These are phyloP conservation scores for Hypolimnas misippus DNA, from an alignment of 2,888 invertebrate species.

Conservation along the genomic window DNA sequence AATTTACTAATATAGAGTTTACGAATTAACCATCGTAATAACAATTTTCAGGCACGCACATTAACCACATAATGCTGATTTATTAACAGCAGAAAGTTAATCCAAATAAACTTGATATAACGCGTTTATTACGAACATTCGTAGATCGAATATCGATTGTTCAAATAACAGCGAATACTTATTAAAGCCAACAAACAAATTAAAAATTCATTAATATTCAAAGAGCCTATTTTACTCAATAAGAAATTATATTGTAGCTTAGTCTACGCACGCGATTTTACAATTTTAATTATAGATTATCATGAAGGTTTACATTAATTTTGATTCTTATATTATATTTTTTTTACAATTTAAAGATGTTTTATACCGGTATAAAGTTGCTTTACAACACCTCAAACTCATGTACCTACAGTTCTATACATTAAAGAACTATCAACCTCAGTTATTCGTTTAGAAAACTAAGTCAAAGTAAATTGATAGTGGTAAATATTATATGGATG, in stretches of 20 bases:
- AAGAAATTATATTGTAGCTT: not conserved
- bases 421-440: too few species aligned
- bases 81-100: not conserved
- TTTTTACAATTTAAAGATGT: too few species aligned
- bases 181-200: not conserved
- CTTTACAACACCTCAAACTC: too few species aligned
- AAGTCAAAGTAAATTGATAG: too few species aligned
- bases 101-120: not conserved
- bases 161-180: not conserved
- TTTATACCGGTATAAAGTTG: too few species aligned
- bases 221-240: not conserved
- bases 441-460: too few species aligned
- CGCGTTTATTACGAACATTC: not conserved
- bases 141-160: conserved; percentile 2
- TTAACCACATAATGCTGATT: not conserved
- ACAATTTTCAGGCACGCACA: not conserved
- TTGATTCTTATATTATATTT: too few species aligned
- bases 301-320: not conserved
- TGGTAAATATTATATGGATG: too few species aligned
- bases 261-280: not conserved
- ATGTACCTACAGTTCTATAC: too few species aligned
- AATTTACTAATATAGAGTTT: too few species aligned
- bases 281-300: not conserved
- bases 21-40: not conserved
- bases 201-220: conserved; percentile 1